These are phyloP conservation scores for Loxodonta africana DNA, from an alignment of 2,113 vertebrate genomes.

Conservation along the genomic window DNA sequence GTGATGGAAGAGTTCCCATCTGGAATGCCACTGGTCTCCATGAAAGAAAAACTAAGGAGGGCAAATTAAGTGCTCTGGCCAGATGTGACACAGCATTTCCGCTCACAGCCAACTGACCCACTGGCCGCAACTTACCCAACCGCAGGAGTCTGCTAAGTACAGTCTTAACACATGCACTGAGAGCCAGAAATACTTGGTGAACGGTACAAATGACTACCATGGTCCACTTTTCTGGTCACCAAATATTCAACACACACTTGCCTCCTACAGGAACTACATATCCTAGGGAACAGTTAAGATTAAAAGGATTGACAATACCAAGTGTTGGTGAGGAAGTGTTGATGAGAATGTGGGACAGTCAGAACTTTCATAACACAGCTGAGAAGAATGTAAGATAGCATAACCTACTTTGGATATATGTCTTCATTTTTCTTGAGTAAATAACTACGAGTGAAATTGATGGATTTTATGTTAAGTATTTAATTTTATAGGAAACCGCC, in stretches of 20 bases:
- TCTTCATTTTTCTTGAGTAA: conserved; percentile 21
- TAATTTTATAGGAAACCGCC: not conserved
- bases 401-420: not conserved
- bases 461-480: not conserved
- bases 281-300: not conserved
- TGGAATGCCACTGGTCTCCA: not conserved
- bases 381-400: not conserved
- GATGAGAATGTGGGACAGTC: not conserved
- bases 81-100: not conserved
- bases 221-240: not conserved
- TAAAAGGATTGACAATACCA: not conserved
- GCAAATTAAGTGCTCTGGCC: not conserved
- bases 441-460: not conserved
- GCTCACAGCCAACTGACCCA: not conserved
- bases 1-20: not conserved
- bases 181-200: not conserved
- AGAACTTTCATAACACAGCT: not conserved
- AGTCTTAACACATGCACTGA: not conserved
- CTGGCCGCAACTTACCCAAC: not conserved
- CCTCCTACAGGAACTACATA: not conserved
- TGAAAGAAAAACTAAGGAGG: not conserved
- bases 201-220: not conserved
- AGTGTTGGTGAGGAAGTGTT: not conserved
- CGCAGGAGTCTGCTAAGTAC: not conserved
- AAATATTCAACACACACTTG: not conserved